A percentile compares a stretch with the other conserved stretches of the same genome.
Conservation (phyloP, 2,113 vertebrate species). For the Cephalopterus ornatus region DNA sequence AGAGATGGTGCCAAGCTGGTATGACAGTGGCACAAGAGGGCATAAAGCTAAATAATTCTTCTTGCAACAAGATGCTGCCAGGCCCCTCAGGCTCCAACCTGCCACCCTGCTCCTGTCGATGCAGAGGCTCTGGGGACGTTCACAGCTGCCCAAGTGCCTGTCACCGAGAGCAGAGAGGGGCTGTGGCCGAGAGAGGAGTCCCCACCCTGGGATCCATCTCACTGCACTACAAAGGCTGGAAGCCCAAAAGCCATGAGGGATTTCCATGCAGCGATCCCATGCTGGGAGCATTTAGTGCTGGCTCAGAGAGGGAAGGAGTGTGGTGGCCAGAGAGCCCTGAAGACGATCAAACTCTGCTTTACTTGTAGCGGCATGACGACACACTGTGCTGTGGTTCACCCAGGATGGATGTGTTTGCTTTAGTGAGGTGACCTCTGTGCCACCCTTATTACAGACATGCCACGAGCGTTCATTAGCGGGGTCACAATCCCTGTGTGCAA, state of each 20-base stretch:
- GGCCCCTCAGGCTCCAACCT: neutral
- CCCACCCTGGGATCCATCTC: neutral
- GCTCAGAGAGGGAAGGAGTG: neutral
- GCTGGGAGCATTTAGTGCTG: neutral
- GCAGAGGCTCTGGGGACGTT: neutral
- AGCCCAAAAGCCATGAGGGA: neutral
- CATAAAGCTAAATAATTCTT: neutral
- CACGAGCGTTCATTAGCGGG: neutral
- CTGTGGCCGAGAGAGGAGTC: neutral
- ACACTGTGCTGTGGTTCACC: neutral
- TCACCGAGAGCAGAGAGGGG: neutral
- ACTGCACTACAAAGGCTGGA: neutral
- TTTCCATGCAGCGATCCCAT: neutral
- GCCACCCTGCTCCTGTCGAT: neutral
- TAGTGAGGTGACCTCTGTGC: neutral
- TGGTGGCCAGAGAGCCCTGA: neutral
- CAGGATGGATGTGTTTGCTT: neutral
- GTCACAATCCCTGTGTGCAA: neutral
- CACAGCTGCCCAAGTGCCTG: neutral
- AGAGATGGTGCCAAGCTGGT: neutral
- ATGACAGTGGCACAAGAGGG: rapidly evolving
- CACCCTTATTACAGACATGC: neutral
- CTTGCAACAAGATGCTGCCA: neutral
- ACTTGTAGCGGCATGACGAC: neutral
- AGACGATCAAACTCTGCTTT: neutral